Base-by-base conservation (phyloP, 2,113 vertebrate genomes). In the Verasper variegatus region DNA sequence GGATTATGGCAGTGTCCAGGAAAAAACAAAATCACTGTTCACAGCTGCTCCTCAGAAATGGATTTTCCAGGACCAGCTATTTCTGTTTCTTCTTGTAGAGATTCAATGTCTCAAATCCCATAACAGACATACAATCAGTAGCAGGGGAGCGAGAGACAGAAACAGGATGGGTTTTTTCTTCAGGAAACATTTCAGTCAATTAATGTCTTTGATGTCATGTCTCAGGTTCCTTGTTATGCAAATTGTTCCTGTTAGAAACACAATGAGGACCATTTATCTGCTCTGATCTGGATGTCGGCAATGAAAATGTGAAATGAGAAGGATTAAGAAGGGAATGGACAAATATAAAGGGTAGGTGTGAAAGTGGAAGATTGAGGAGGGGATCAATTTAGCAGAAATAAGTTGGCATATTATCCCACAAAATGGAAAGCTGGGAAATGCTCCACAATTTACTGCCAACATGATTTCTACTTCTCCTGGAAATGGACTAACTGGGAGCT, bases 211-310 rank as follows among this genome's bases (percentile, higher is more conserved):
- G 77, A 85, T 89, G 69, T 80, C 83, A 81, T 70, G 60, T 66
- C 72, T 82, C 73, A 51, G 58, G 26, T 76, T 81, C 58, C 49
- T 81, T 87, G 70, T 90, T 80, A 89, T 87, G 81, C 68, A 85
- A 85, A 89, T 80, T 56, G n/a, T 10, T 37, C 56, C 45, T 40
- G 52, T 69, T 73, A 11, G 54, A 68, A 77, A 73, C 54, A 81
- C 68, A 80, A 42, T 58, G 58, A 65, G 8, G 40, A n/a, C 17
- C 21, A 69, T 83, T 74, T 73, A 83, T 86, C 84, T 31, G 57
- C 12, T 2, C 5, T 5, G 58, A 77, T 82, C 72, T 63, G 80
- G 49, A 57, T 68, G 49, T 37, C 13, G 49, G 55, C 63, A 4
- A 23, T 40, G 69, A 65, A 79, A 74, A 56, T 26, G 67, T 57